Evolutionary conservation across 2,888 invertebrate genomes (phyloP).

Genomic region (Phaonia tiefii): DNA sequence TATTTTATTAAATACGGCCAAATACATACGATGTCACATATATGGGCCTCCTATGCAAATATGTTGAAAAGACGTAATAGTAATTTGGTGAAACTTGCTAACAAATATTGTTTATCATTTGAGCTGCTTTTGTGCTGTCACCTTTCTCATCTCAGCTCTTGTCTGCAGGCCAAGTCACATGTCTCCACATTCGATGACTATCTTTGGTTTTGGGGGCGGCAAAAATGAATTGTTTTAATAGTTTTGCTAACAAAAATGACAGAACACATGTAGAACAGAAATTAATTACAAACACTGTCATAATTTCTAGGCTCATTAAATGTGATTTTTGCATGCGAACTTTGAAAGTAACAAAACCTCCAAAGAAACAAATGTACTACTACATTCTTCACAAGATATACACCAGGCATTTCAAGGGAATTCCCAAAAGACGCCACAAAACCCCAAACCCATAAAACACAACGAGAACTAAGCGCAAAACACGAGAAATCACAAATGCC

Average conservation of each 20-base stretch:
- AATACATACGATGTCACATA: no score
- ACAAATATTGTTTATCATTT: no score
- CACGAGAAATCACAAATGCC: constrained; percentile 9
- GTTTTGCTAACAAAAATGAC: constrained; percentile 12
- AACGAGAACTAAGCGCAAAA: background rate
- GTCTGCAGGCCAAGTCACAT: no score
- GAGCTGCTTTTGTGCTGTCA: no score
- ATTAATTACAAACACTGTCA: constrained; percentile 51
- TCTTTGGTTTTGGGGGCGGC: background rate
- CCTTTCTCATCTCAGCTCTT: no score
- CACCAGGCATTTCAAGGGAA: no score
- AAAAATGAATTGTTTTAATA: background rate
- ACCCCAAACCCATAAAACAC: constrained; percentile 9
- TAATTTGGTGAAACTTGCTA: no score
- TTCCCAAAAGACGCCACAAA: background rate
- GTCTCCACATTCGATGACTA: background rate
- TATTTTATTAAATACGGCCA: no score
- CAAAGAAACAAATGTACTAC: background rate
- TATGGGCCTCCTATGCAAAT: no score
- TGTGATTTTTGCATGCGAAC: constrained; percentile 51
- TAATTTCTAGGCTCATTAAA: constrained; percentile 47
- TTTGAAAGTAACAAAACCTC: background rate
- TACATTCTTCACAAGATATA: no score
- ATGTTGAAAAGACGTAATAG: no score
- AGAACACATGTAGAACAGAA: constrained; percentile 23